Conservation (phyloP, 2,797 vertebrate genomes). For the Danio albolineatus region DNA sequence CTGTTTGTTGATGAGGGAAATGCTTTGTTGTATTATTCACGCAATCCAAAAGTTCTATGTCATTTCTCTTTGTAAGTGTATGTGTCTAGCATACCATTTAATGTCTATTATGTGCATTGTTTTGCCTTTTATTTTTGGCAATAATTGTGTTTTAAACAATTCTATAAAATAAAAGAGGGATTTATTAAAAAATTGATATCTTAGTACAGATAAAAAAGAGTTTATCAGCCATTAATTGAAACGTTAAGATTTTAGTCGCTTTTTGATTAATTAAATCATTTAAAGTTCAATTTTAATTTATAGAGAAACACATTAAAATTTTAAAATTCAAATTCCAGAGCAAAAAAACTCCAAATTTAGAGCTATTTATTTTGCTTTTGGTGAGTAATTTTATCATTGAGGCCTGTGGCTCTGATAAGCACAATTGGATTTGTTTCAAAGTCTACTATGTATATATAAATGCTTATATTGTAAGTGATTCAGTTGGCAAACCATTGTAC, state of each 20-base stretch:
- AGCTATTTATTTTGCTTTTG: constrained; percentile 2
- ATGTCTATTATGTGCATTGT: not conserved
- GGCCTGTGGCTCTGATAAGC: not conserved
- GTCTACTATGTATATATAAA: constrained; percentile 70
- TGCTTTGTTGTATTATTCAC: not conserved
- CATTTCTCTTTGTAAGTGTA: not conserved
- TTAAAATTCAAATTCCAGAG: not conserved
- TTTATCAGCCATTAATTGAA: not conserved
- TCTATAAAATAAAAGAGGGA: constrained; percentile 5
- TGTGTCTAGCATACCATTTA: constrained; percentile 12
- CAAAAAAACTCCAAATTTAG: not conserved
- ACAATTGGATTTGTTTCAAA: constrained; percentile 47
- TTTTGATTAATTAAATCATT: not conserved
- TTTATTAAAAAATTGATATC: not conserved
- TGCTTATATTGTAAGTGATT: constrained; percentile 68
- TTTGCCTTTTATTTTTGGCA: not conserved
- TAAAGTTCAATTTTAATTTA: not conserved
- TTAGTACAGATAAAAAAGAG: not conserved
- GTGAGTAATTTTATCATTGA: not conserved
- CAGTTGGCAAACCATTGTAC: constrained; percentile 76
- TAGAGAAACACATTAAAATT: not conserved
- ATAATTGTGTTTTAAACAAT: not conserved
- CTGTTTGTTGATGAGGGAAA: constrained; percentile 16
- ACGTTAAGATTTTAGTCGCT: not conserved
- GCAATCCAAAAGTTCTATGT: not conserved